Evolutionary conservation across 1,140 invertebrate species (phyloP).

Genomic region (Drosophila dunni): DNA sequence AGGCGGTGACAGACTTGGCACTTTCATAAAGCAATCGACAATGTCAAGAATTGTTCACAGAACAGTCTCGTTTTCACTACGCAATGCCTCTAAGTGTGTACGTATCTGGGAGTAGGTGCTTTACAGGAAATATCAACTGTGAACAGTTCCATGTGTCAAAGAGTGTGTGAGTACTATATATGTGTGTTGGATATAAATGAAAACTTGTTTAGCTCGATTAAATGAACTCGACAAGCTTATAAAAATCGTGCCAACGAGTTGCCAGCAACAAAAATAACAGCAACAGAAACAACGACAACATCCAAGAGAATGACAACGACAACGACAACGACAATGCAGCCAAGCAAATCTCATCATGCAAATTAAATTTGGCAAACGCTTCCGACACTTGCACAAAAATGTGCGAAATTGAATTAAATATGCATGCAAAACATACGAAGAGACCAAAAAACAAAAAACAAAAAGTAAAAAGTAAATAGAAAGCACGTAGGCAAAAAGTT

Average conservation of each 20-base stretch:
- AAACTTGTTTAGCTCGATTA: slow-evolving; percentile 75
- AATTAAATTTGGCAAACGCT: slow-evolving; percentile 81
- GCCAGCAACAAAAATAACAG: slow-evolving; percentile 36
- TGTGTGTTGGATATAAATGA: slow-evolving; percentile 58
- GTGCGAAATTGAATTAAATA: slow-evolving; percentile 82
- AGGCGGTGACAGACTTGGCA: slow-evolving; percentile 8
- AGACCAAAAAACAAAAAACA: slow-evolving; percentile 14
- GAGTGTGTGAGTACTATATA: not conserved
- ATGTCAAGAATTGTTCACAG: slow-evolving; percentile 13
- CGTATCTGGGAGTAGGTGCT: slow-evolving; percentile 37
- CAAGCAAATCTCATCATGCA: slow-evolving; percentile 80
- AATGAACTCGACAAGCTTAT: slow-evolving; percentile 76
- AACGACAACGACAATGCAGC: slow-evolving; percentile 62
- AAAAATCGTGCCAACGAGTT: slow-evolving; percentile 80
- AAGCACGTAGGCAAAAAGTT: slow-evolving; percentile 67
- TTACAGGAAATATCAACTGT: slow-evolving; percentile 37
- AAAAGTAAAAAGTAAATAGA: slow-evolving; percentile 20
- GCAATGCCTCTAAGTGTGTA: slow-evolving; percentile 16
- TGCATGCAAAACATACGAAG: slow-evolving; percentile 69
- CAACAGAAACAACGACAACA: slow-evolving; percentile 19
- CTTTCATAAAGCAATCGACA: slow-evolving; percentile 56
- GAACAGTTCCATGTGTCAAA: not conserved
- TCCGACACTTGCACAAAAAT: slow-evolving; percentile 78
- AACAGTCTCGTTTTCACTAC: slow-evolving; percentile 40
- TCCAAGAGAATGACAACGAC: slow-evolving; percentile 41